Percentiles rank a stretch among this genome's conserved stretches.
Conservation (phyloP, 2,888 invertebrate species). For the Drosophila infuscata region DNA sequence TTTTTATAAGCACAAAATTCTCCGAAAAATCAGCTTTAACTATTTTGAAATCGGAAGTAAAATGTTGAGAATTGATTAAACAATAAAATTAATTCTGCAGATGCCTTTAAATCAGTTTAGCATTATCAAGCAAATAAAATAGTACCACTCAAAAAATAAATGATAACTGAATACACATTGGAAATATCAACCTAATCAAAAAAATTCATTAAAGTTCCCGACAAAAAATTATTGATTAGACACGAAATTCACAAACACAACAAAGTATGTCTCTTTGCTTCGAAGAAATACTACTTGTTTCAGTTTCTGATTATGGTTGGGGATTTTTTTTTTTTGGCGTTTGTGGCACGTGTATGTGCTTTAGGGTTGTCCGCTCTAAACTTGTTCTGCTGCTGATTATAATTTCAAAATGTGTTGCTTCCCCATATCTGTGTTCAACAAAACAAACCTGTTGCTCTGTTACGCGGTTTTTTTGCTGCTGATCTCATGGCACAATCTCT, state of each 20-base stretch:
- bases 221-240: not conserved
- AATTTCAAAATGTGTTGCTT: slow-evolving; percentile 21
- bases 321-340: not conserved
- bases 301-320: not conserved
- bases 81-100: not conserved
- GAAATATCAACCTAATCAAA: not conserved
- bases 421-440: slow-evolving; percentile 2
- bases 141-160: not conserved
- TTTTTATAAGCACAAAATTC: not conserved
- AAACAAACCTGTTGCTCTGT: slow-evolving; percentile 52
- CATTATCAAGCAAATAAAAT: not conserved
- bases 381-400: slow-evolving; percentile 7
- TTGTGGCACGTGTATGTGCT: not conserved
- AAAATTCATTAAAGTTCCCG: not conserved
- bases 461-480: slow-evolving; percentile 34
- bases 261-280: not conserved
- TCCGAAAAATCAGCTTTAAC: not conserved
- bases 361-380: not conserved
- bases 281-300: not conserved
- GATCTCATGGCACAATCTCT: slow-evolving; percentile 59
- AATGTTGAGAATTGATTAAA: not conserved
- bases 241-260: not conserved
- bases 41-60: not conserved
- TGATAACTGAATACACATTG: not conserved
- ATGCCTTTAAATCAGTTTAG: not conserved